These are phyloP conservation scores for Calycopis cecrops DNA, from an alignment of 1,140 invertebrate species.

Conservation along the genomic window DNA sequence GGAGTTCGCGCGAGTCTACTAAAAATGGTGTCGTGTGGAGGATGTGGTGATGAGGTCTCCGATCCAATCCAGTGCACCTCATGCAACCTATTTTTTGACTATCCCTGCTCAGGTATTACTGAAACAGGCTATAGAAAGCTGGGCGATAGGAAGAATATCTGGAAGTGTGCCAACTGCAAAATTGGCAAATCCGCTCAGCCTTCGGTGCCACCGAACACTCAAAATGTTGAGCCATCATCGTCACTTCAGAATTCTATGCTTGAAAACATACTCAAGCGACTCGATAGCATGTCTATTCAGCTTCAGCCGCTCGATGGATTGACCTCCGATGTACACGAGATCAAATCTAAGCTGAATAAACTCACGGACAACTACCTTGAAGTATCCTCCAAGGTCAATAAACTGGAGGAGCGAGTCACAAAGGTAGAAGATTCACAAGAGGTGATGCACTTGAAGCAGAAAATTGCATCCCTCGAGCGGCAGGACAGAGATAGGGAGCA, in stretches of 20 bases:
- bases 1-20: no score
- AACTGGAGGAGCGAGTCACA: background rate
- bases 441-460: background rate
- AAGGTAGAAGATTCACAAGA: background rate
- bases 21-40: no score
- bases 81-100: background rate
- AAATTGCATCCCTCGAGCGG: background rate
- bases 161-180: background rate
- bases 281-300: background rate
- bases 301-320: background rate
- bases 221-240: background rate
- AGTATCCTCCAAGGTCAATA: background rate
- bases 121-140: background rate
- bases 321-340: background rate
- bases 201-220: background rate
- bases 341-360: background rate
- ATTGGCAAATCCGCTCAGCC: background rate
- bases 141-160: background rate
- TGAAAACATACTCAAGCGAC: background rate
- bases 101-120: background rate
- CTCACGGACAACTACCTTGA: background rate
- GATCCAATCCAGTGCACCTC: background rate
- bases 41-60: background rate
- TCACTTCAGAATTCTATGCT: background rate
- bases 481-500: background rate